These are phyloP conservation scores for Pseudochirops cupreus DNA, from an alignment of 2,797 vertebrate genomes.

Conservation along the genomic window DNA sequence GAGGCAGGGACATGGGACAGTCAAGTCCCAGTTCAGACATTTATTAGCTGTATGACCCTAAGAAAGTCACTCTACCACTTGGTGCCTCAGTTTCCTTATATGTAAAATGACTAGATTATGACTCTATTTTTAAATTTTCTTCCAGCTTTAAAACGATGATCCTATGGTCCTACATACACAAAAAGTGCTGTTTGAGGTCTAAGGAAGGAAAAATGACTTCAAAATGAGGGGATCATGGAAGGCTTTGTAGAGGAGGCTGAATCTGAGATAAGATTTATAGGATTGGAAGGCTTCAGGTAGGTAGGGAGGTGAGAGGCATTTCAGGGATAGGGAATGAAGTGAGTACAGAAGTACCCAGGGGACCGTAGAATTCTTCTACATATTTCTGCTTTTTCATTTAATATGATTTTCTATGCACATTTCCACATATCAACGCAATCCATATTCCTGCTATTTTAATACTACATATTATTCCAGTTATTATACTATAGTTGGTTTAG, in stretches of 20 bases:
- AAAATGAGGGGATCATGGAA: background rate
- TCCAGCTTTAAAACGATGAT: background rate
- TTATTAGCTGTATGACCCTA: background rate
- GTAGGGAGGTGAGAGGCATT: background rate
- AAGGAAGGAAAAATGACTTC: background rate
- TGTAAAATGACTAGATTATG: background rate
- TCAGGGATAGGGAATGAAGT: background rate
- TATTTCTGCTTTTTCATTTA: conserved; percentile 11
- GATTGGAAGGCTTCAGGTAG: background rate
- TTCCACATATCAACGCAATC: background rate
- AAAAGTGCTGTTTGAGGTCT: background rate
- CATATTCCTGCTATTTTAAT: background rate
- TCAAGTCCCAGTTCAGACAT: background rate
- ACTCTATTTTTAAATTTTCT: background rate
- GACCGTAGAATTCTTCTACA: background rate
- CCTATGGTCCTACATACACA: background rate
- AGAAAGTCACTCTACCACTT: background rate
- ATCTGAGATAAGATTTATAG: background rate
- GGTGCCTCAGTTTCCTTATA: background rate
- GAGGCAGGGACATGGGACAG: background rate
- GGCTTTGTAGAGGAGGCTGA: background rate
- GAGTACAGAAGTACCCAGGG: background rate
- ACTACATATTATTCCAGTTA: background rate
- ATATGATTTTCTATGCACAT: conserved; percentile 26
- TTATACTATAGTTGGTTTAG: conserved; percentile 8